Evolutionary conservation across 2,888 invertebrate genomes (phyloP).

Genomic region (Phortica okadai): DNA sequence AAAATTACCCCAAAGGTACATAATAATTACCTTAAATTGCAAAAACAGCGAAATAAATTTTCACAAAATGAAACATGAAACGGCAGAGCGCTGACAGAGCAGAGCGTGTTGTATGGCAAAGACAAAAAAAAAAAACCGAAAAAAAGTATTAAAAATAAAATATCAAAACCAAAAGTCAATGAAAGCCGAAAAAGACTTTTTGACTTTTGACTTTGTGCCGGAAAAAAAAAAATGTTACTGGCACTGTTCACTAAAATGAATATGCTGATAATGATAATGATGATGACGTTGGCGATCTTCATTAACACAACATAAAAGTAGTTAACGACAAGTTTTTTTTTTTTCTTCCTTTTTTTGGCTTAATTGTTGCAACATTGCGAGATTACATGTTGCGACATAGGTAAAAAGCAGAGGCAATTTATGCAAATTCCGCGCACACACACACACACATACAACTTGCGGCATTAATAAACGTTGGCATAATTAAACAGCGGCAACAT

Average conservation of each 20-base stretch:
- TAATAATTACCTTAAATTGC: conserved; percentile 76
- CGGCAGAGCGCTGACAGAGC: conserved; percentile 21
- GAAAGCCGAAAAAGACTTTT: no score
- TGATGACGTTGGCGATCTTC: no score
- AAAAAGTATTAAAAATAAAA: not conserved
- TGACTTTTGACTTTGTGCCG: no score
- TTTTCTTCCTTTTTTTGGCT: not conserved
- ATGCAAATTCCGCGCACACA: not conserved
- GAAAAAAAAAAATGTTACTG: no score
- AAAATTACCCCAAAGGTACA: conserved; percentile 76
- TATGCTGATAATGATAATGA: no score
- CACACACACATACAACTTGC: not conserved
- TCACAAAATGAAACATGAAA: conserved; percentile 51
- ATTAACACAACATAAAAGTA: no score
- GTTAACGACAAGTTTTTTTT: no score
- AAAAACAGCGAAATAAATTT: conserved; percentile 74
- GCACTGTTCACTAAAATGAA: no score
- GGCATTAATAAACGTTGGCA: conserved; percentile 25
- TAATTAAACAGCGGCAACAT: conserved; percentile 28
- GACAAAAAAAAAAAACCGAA: not conserved
- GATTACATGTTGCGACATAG: not conserved
- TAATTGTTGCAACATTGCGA: not conserved
- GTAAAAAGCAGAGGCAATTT: not conserved
- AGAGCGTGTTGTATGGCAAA: not conserved
- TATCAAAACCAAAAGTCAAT: not conserved